A percentile compares a stretch with the other conserved stretches of the same genome.
Evolutionary conservation across 1,140 invertebrate genomes (phyloP).

Genomic region (Mactra quadrangularis): DNA sequence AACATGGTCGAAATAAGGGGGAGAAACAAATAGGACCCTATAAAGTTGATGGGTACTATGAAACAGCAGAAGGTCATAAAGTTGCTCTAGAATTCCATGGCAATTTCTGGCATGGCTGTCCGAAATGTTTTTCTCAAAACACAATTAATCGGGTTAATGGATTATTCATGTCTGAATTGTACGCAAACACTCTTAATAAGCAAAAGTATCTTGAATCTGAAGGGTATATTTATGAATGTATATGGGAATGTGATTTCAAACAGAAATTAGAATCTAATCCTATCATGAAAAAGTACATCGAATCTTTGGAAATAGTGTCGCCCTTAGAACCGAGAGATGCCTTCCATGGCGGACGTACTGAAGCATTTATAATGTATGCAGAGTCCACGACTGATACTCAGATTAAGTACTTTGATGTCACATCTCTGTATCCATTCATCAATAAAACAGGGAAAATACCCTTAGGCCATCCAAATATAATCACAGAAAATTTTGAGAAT

Average conservation of each 20-base stretch:
- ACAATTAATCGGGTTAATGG: constrained; percentile 13
- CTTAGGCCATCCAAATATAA: constrained; percentile 1
- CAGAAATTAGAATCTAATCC: background rate
- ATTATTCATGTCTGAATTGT: constrained; percentile 51
- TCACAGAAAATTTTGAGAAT: constrained; percentile 22
- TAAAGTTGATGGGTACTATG: constrained; percentile 44
- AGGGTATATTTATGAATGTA: constrained; percentile 28
- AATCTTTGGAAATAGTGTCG: constrained; percentile 16
- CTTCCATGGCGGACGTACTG: constrained; percentile 18
- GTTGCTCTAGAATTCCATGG: constrained; percentile 56
- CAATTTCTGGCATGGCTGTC: constrained; percentile 67
- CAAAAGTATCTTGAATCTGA: constrained; percentile 35
- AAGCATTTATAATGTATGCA: constrained; percentile 15
- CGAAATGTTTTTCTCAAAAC: constrained; percentile 50
- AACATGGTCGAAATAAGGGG: constrained; percentile 44
- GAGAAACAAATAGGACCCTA: constrained; percentile 36
- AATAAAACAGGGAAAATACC: constrained; percentile 18
- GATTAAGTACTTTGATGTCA: constrained; percentile 21
- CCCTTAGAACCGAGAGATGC: constrained; percentile 40
- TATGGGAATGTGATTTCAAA: constrained; percentile 45
- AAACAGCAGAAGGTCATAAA: constrained; percentile 15
- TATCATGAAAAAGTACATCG: constrained; percentile 15
- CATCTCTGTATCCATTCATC: constrained; percentile 11
- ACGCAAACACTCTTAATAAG: constrained; percentile 16
- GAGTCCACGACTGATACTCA: background rate